Evolutionary conservation across 2,113 vertebrate species (phyloP).

Genomic region (Zosterops lateralis): DNA sequence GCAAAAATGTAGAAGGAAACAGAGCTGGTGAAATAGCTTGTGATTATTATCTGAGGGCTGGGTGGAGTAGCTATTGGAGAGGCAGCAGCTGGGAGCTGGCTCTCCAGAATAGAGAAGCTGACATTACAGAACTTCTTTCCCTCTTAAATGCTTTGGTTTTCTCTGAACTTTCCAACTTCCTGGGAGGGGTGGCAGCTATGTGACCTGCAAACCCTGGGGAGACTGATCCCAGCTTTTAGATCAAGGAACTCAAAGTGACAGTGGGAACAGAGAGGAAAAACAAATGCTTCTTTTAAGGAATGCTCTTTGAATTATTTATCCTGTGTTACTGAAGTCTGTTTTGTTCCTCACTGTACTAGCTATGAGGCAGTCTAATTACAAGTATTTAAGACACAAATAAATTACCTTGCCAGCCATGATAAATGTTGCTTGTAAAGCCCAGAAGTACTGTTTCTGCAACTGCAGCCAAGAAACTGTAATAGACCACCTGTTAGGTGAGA

Average conservation of each 20-base stretch:
- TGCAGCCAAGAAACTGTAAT: background rate
- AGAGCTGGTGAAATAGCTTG: constrained; percentile 28
- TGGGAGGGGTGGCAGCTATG: background rate
- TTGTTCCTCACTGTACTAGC: background rate
- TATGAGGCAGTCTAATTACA: background rate
- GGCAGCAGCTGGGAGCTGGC: constrained; percentile 19
- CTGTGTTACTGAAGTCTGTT: background rate
- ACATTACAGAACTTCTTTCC: constrained; percentile 30
- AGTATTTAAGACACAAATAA: constrained; percentile 11
- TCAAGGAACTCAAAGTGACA: background rate
- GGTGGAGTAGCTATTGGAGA: constrained; percentile 60
- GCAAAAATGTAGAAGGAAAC: constrained; percentile 55
- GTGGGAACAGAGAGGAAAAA: constrained; percentile 18
- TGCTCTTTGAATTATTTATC: constrained; percentile 38
- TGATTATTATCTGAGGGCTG: constrained; percentile 67
- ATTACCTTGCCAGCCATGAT: constrained; percentile 2
- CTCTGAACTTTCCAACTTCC: constrained; percentile 41
- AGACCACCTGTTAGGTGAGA: background rate
- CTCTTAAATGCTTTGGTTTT: background rate
- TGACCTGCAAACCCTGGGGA: background rate
- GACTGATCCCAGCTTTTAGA: background rate
- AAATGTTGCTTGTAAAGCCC: background rate
- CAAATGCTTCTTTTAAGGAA: constrained; percentile 15
- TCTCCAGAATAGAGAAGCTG: constrained; percentile 53
- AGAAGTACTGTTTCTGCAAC: background rate